Evolutionary conservation across 2,888 invertebrate genomes (phyloP).

Genomic region (Colostygia pectinataria): DNA sequence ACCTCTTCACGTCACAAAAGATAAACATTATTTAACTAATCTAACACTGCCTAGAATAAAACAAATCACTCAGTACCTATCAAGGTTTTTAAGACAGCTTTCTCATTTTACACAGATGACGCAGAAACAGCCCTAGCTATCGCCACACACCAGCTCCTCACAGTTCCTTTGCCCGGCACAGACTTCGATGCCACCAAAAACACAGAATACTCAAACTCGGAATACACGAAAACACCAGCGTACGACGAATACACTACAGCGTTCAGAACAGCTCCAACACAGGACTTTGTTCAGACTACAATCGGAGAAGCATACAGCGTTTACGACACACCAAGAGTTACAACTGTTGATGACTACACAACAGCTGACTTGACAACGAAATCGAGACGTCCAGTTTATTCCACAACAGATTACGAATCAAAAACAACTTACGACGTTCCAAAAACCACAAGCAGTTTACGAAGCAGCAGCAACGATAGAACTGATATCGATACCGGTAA

Average conservation of each 20-base stretch:
- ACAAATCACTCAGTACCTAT: constrained; percentile 1
- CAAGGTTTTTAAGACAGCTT: constrained; percentile 5
- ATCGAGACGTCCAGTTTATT: constrained; percentile 25
- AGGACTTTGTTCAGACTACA: constrained; percentile 49
- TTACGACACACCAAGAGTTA: constrained; percentile 41
- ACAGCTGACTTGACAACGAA: constrained; percentile 22
- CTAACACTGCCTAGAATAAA: constrained; percentile 8
- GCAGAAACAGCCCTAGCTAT: constrained; percentile 75
- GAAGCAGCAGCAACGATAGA: constrained; percentile 15
- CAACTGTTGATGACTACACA: constrained; percentile 29
- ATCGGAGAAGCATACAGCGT: constrained; percentile 43
- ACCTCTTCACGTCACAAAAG: constrained; percentile 14
- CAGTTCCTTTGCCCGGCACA: constrained; percentile 69
- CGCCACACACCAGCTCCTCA: constrained; percentile 73
- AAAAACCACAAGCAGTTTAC: constrained; percentile 18
- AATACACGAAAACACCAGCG: constrained; percentile 54
- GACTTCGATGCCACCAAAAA: constrained; percentile 59
- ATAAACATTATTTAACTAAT: not conserved
- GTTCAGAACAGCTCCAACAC: constrained; percentile 41
- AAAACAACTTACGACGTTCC: constrained; percentile 27
- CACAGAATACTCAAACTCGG: constrained; percentile 62
- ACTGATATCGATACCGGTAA: constrained; percentile 31
- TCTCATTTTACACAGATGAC: constrained; percentile 54
- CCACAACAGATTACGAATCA: constrained; percentile 26
- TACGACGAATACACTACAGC: constrained; percentile 63